These are phyloP conservation scores for Cranoglanis bouderius DNA, from an alignment of 2,113 vertebrate genomes.

Conservation along the genomic window DNA sequence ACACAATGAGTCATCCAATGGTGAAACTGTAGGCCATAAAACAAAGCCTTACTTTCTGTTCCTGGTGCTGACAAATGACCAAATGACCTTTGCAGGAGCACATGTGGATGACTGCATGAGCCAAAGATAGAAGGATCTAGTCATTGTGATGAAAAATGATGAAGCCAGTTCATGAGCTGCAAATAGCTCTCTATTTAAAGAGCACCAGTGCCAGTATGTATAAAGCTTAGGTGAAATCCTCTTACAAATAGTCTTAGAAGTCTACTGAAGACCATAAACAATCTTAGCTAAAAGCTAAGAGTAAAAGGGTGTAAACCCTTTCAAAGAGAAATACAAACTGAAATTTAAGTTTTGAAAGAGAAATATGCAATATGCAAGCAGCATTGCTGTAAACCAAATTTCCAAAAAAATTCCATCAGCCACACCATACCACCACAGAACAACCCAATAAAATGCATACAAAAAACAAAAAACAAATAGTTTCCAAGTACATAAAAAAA, in stretches of 20 bases:
- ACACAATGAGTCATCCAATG: constrained; percentile 44
- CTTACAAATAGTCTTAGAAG: background rate
- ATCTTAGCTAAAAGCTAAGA: background rate
- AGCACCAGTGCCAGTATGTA: background rate
- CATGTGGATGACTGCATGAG: constrained; percentile 28
- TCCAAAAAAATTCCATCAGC: background rate
- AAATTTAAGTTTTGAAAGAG: background rate
- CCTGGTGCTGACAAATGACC: constrained; percentile 32
- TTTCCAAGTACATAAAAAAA: background rate
- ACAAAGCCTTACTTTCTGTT: constrained; percentile 12
- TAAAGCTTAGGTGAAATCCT: constrained; percentile 12
- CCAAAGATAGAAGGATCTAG: constrained; percentile 22
- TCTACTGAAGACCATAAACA: background rate
- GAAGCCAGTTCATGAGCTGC: background rate
- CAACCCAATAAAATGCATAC: background rate
- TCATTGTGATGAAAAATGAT: constrained; percentile 26
- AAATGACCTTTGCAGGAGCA: constrained; percentile 35
- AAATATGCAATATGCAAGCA: background rate
- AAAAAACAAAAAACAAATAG: too few relatives aligned
- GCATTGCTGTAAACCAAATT: background rate
- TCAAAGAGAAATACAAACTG: background rate
- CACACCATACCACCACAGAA: background rate
- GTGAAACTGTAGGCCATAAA: constrained; percentile 22
- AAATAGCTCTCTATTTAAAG: constrained; percentile 36
- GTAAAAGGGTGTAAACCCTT: background rate